These are phyloP conservation scores for Theristicus caerulescens DNA, from an alignment of 2,113 vertebrate species.

Conservation along the genomic window DNA sequence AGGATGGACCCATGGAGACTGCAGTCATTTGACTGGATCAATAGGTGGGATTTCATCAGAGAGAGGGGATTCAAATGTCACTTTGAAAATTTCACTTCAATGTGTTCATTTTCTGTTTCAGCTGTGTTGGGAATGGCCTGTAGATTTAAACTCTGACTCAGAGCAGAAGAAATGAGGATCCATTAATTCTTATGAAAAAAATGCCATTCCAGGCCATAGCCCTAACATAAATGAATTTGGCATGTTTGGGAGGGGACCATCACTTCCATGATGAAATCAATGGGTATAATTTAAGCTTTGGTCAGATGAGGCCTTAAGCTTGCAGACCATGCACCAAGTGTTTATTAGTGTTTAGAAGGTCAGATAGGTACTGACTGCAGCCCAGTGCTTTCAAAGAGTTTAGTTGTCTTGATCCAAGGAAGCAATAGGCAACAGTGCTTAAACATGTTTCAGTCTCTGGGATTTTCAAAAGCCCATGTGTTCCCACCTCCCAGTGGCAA, in stretches of 20 bases:
- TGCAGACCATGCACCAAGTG: neutral
- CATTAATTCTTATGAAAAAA: slow-evolving; percentile 12
- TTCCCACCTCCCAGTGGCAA: neutral
- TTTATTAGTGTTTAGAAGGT: neutral
- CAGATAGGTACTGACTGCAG: neutral
- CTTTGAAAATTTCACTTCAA: slow-evolving; percentile 1
- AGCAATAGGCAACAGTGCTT: neutral
- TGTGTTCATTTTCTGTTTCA: slow-evolving; percentile 44
- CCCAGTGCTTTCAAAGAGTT: neutral
- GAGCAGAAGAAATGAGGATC: neutral
- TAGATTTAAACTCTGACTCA: slow-evolving; percentile 22
- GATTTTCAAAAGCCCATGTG: neutral
- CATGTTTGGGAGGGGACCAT: neutral
- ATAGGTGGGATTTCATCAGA: slow-evolving; percentile 27
- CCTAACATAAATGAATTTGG: slow-evolving; percentile 11
- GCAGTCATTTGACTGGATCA: slow-evolving; percentile 21
- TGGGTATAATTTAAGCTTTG: slow-evolving; percentile 11
- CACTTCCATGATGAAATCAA: slow-evolving; percentile 5
- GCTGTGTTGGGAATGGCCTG: neutral
- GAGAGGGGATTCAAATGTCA: slow-evolving; percentile 24
- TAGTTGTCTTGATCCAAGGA: neutral
- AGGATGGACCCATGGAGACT: neutral
- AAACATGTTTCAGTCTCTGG: neutral
- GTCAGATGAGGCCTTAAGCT: slow-evolving; percentile 21
- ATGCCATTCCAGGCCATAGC: neutral